Conservation (phyloP, 2,113 vertebrate genomes). For the Silurus asotus region DNA sequence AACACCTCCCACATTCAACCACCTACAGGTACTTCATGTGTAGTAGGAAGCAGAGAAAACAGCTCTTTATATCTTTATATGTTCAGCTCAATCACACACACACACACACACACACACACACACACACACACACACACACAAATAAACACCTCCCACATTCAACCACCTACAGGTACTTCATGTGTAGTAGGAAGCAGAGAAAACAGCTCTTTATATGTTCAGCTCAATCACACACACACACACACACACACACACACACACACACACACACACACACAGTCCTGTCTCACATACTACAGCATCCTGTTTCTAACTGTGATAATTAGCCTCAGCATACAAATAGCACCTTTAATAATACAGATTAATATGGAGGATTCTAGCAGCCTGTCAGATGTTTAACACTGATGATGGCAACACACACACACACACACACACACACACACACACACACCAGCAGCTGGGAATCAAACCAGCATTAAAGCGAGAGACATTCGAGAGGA, state of each 20-base stretch:
- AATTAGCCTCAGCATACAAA: slow-evolving; percentile 20
- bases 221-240: not conserved
- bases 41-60: not conserved
- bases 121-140: not conserved
- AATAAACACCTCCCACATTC: not conserved
- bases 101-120: not conserved
- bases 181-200: not conserved
- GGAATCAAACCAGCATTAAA: not conserved
- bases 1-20: not conserved
- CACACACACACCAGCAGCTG: not conserved
- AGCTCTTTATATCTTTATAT: not conserved
- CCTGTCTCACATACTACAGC: slow-evolving; percentile 6
- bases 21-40: not conserved
- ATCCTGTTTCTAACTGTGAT: slow-evolving; percentile 11
- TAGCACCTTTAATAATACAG: slow-evolving; percentile 19
- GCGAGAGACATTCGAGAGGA: not conserved
- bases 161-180: not conserved
- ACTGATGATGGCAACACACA: no score
- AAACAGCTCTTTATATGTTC: not conserved
- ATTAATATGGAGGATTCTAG: not conserved
- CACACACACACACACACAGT: slow-evolving; percentile 1
- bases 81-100: not conserved
- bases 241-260: not conserved
- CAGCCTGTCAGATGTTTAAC: not conserved
- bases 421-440: no score